A percentile compares a stretch with the other conserved stretches of the same genome.
Evolutionary conservation across 2,113 vertebrate species (phyloP).

Genomic region (Antechinus stuartii): DNA sequence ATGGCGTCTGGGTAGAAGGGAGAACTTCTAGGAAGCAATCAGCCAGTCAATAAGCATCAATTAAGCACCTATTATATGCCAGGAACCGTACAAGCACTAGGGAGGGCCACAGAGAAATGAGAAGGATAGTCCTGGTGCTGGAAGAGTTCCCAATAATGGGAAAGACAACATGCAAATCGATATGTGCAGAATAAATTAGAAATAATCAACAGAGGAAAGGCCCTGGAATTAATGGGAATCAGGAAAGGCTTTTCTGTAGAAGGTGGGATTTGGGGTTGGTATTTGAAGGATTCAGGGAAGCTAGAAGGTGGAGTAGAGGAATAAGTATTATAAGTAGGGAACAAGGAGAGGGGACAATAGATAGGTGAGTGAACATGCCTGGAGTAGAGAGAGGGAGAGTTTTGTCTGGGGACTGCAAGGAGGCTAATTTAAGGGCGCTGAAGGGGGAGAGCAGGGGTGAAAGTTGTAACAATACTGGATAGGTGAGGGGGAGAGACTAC

Average conservation of each 20-base stretch:
- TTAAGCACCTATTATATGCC: neutral
- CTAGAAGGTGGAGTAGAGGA: neutral
- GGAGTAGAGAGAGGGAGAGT: neutral
- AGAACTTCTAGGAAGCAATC: neutral
- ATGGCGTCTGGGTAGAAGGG: neutral
- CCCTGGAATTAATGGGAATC: neutral
- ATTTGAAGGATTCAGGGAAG: neutral
- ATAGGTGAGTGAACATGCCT: neutral
- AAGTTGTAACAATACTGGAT: neutral
- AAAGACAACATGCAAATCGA: no score
- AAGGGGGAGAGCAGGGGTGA: neutral
- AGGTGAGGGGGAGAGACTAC: neutral
- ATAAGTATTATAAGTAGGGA: neutral
- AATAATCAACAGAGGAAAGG: neutral
- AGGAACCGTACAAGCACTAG: no score
- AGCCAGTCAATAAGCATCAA: neutral
- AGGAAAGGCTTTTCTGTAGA: neutral
- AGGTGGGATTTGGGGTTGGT: neutral
- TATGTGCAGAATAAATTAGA: neutral
- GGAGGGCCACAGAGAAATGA: neutral
- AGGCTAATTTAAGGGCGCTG: neutral
- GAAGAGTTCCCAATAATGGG: no score
- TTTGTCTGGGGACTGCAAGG: neutral
- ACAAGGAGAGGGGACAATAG: no score
- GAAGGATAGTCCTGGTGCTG: neutral